Conservation (phyloP, 2,888 invertebrate species). For the Callimorpha dominula region DNA sequence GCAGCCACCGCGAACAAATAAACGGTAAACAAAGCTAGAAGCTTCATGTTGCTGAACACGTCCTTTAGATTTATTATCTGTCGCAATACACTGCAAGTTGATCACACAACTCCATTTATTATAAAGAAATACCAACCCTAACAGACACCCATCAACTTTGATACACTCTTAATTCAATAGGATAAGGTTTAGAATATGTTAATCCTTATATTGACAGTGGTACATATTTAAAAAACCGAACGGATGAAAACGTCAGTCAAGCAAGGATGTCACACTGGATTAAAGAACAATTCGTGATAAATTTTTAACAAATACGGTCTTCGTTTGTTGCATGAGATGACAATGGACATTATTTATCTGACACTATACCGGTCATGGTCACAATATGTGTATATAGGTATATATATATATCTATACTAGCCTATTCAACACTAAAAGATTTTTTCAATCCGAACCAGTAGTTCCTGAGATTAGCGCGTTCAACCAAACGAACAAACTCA, state of each 20-base stretch:
- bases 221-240: slow-evolving; percentile 8
- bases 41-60: slow-evolving; percentile 41
- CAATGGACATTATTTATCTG: slow-evolving; percentile 34
- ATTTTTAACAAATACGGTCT: slow-evolving; percentile 48
- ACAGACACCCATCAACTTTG: not conserved
- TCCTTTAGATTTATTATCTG: slow-evolving; percentile 44
- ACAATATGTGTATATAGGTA: not conserved
- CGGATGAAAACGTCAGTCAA: slow-evolving; percentile 20
- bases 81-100: slow-evolving; percentile 29
- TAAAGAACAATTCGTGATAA: slow-evolving; percentile 53
- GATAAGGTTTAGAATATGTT: slow-evolving; percentile 21
- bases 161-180: not conserved
- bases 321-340: slow-evolving; percentile 37
- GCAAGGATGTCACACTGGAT: slow-evolving; percentile 55
- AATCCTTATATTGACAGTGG: slow-evolving; percentile 5
- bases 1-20: slow-evolving; percentile 33
- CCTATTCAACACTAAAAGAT: no score
- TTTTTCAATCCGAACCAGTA: no score
- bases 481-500: no score
- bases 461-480: no score
- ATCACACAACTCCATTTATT: slow-evolving; percentile 46
- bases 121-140: slow-evolving; percentile 38
- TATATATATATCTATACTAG: no score
- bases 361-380: slow-evolving; percentile 22
- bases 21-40: slow-evolving; percentile 36